Evolutionary conservation across 2,888 invertebrate genomes (phyloP).

Genomic region (Nymphalis polychloros): DNA sequence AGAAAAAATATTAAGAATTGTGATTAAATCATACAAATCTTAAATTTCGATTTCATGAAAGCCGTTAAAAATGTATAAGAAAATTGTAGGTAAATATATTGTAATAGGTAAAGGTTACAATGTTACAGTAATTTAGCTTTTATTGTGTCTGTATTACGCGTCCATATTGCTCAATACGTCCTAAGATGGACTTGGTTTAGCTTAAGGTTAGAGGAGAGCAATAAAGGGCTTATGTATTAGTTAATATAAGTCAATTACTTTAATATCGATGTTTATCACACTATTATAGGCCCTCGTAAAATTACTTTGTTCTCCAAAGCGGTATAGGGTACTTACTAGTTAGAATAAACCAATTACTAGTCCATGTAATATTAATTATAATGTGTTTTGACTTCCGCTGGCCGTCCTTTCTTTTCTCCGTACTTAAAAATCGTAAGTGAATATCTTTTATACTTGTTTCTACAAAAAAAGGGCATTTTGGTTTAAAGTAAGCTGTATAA

Average conservation of each 20-base stretch:
- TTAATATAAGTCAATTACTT: conserved; percentile 63
- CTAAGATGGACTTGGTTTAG: conserved; percentile 67
- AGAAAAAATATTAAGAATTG: not conserved
- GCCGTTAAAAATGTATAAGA: conserved; percentile 23
- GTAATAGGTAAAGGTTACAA: conserved; percentile 34
- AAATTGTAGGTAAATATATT: conserved; percentile 40
- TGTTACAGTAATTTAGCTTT: conserved; percentile 50
- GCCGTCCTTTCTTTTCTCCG: conserved; percentile 45
- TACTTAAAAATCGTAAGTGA: conserved; percentile 10
- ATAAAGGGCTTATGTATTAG: conserved; percentile 61
- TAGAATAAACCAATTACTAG: conserved; percentile 81
- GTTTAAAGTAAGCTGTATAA: conserved; percentile 11
- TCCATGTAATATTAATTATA: conserved; percentile 77
- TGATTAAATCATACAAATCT: conserved; percentile 11
- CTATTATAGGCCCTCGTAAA: conserved; percentile 63
- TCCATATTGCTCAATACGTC: conserved; percentile 80
- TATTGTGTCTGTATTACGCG: conserved; percentile 64
- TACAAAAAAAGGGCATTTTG: conserved; percentile 16
- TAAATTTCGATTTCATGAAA: conserved; percentile 22
- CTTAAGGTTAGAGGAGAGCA: conserved; percentile 72
- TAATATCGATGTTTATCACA: conserved; percentile 54
- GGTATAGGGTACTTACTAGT: conserved; percentile 81
- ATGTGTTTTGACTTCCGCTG: conserved; percentile 72
- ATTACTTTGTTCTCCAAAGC: conserved; percentile 75
- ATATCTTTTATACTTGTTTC: conserved; percentile 12